Evolutionary conservation across 2,888 invertebrate genomes (phyloP).

Genomic region (Platycheirus albimanus): DNA sequence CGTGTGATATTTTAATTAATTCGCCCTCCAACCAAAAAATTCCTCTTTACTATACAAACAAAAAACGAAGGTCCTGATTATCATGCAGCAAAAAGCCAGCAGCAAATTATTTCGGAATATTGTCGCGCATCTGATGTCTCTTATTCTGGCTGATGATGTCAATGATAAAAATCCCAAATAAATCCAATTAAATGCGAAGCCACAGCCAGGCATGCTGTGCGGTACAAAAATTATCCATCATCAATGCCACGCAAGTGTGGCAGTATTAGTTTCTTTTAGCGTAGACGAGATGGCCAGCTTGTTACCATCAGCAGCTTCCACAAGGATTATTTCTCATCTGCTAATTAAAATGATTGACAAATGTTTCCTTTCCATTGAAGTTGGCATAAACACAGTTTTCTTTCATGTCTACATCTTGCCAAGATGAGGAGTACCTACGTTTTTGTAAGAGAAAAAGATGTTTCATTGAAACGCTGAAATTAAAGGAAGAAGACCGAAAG

Average conservation of each 20-base stretch:
- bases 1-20: slow-evolving; percentile 71
- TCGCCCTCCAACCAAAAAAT: slow-evolving; percentile 23
- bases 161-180: slow-evolving; percentile 70
- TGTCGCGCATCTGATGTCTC: slow-evolving; percentile 50
- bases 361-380: slow-evolving; percentile 75
- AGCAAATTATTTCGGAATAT: slow-evolving; percentile 22
- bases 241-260: slow-evolving; percentile 35
- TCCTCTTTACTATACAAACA: background rate
- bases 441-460: slow-evolving; percentile 12
- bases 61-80: slow-evolving; percentile 38
- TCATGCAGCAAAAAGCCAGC: too few species aligned
- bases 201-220: slow-evolving; percentile 26
- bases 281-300: slow-evolving; percentile 27
- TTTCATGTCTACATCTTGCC: slow-evolving; percentile 68
- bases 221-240: slow-evolving; percentile 61
- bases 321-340: slow-evolving; percentile 71
- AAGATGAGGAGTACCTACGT: slow-evolving; percentile 26
- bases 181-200: slow-evolving; percentile 69
- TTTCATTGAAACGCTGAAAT: background rate
- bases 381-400: slow-evolving; percentile 73
- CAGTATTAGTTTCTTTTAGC: slow-evolving; percentile 6
- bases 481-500: background rate
- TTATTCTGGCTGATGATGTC: slow-evolving; percentile 27
- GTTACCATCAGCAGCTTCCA: slow-evolving; percentile 49
- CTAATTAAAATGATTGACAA: slow-evolving; percentile 76